These are phyloP conservation scores for Melipona beecheii DNA, from an alignment of 2,888 invertebrate genomes.

Conservation along the genomic window DNA sequence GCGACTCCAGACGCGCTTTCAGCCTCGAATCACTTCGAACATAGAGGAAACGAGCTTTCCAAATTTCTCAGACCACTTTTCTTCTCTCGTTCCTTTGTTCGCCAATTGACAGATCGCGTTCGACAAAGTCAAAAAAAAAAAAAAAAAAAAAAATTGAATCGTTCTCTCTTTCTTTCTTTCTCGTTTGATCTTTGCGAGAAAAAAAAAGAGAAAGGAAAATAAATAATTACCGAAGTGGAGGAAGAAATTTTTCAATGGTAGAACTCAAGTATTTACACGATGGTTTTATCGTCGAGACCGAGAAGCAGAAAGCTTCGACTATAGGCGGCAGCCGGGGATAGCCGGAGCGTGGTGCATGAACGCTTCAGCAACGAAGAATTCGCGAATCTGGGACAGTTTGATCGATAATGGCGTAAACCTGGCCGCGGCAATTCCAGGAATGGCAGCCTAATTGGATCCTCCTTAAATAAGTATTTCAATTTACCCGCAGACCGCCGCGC, in stretches of 20 bases:
- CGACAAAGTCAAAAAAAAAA: background rate
- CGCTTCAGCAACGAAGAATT: constrained; percentile 59
- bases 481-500: constrained; percentile 14
- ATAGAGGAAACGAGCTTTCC: constrained; percentile 18
- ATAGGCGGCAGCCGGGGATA: background rate
- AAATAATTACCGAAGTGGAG: no score
- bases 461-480: constrained; percentile 64
- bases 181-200: background rate
- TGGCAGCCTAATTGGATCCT: constrained; percentile 59
- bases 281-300: background rate
- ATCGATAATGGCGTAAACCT: constrained; percentile 71
- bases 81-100: no score
- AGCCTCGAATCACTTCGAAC: constrained; percentile 23
- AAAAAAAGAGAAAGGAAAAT: background rate
- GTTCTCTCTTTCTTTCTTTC: background rate
- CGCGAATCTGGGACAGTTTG: constrained; percentile 74
- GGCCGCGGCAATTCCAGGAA: constrained; percentile 59
- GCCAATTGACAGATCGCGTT: background rate
- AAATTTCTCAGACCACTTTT: constrained; percentile 19
- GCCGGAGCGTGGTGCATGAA: constrained; percentile 26
- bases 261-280: background rate
- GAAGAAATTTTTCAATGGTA: background rate
- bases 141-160: background rate
- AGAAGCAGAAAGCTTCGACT: constrained; percentile 7
- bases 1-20: constrained; percentile 30